Conservation (phyloP, 2,888 invertebrate genomes). For the Leptinotarsa haldemani region DNA sequence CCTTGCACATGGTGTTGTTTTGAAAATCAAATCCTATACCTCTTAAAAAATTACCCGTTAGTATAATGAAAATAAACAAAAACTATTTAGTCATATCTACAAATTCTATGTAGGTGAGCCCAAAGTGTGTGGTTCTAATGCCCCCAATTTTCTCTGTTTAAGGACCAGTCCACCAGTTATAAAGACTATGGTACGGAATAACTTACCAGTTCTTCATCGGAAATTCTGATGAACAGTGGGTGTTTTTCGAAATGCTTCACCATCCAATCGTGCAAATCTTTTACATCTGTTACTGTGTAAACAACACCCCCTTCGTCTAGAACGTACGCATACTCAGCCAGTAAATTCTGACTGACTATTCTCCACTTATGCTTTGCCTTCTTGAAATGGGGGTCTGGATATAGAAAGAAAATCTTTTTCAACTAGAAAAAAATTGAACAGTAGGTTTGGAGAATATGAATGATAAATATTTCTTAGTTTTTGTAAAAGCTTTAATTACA, state of each 20-base stretch:
- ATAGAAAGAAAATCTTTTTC: slow-evolving; percentile 97
- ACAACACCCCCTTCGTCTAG: slow-evolving; percentile 86
- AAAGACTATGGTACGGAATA: not conserved
- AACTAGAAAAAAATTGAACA: slow-evolving; percentile 70
- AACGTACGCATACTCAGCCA: slow-evolving; percentile 98
- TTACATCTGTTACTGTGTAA: slow-evolving; percentile 98
- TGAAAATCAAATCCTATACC: too few species aligned
- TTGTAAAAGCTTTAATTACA: too few species aligned
- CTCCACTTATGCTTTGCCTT: slow-evolving; percentile 99
- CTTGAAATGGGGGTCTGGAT: slow-evolving; percentile 99
- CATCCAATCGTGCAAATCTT: slow-evolving; percentile 98
- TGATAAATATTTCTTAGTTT: not conserved
- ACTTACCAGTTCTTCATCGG: slow-evolving; percentile 81
- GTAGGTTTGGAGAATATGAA: not conserved
- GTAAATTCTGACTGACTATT: slow-evolving; percentile 90
- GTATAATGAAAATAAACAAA: too few species aligned
- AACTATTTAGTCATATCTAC: too few species aligned
- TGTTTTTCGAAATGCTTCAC: slow-evolving; percentile 89
- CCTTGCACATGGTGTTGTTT: too few species aligned
- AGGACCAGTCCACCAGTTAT: too few species aligned
- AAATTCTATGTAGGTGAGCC: too few species aligned
- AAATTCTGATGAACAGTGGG: slow-evolving; percentile 85
- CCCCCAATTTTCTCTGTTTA: too few species aligned
- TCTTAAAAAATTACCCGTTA: too few species aligned
- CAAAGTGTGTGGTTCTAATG: too few species aligned